These are phyloP conservation scores for Gephyroberyx darwinii DNA, from an alignment of 2,797 vertebrate species.

Conservation along the genomic window DNA sequence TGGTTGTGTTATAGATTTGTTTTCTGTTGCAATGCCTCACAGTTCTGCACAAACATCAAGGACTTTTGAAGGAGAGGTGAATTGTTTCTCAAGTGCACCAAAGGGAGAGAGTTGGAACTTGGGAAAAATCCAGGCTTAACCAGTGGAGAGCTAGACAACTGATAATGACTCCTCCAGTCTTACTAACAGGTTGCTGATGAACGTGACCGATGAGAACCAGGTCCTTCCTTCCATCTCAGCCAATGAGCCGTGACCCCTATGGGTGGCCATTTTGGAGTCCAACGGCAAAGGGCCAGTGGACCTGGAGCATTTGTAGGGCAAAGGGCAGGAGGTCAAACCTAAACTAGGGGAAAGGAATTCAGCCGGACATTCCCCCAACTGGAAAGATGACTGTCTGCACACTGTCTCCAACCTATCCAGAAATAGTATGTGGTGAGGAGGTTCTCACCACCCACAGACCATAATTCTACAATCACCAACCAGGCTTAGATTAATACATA, in stretches of 20 bases:
- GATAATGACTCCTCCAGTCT: constrained; percentile 2
- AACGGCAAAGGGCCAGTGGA: constrained; percentile 58
- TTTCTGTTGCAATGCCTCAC: background rate
- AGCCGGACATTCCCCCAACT: constrained; percentile 66
- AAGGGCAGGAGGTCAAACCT: constrained; percentile 70
- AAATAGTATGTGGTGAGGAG: constrained; percentile 72
- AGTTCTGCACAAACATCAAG: background rate
- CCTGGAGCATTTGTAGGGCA: constrained; percentile 72
- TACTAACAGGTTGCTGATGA: constrained; percentile 18
- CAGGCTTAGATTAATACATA: constrained; percentile 33
- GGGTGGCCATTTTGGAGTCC: constrained; percentile 56
- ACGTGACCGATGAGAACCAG: constrained; percentile 41
- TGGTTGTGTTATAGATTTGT: constrained; percentile 6
- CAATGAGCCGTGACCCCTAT: constrained; percentile 53
- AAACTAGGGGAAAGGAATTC: constrained; percentile 78
- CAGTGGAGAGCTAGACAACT: background rate
- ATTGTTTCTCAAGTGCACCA: background rate
- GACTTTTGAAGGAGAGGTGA: background rate
- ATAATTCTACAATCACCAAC: constrained; percentile 52
- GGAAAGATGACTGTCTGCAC: constrained; percentile 77
- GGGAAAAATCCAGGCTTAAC: background rate
- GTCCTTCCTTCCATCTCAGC: constrained; percentile 45
- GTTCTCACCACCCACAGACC: constrained; percentile 66
- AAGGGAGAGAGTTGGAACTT: background rate
- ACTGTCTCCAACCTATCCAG: constrained; percentile 62